phyloP scores from a whole-genome alignment of 2,888 invertebrate genomes.

The Platypus cylindrus region DNA sequence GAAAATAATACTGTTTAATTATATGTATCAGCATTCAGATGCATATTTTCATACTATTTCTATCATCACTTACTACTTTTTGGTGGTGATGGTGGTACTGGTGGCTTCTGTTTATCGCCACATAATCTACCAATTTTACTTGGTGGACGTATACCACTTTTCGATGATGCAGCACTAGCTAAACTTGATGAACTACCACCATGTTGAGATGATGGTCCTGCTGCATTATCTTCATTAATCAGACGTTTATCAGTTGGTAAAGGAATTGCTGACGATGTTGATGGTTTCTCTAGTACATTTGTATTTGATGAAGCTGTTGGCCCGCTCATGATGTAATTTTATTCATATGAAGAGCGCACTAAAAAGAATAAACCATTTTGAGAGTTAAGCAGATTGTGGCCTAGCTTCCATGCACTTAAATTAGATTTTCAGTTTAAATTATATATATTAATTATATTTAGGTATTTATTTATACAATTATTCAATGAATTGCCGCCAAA shows the following conservation, averaged over 20 bases:
- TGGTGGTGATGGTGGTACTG: conserved; percentile 44
- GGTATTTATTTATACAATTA: background rate
- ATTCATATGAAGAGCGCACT: background rate
- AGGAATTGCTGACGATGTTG: background rate
- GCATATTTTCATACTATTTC: no score
- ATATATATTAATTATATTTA: no score
- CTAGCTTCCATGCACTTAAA: no score
- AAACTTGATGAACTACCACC: conserved; percentile 11
- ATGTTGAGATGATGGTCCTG: conserved; percentile 2
- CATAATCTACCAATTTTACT: conserved; percentile 54
- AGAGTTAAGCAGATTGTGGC: no score
- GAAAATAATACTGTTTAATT: no score
- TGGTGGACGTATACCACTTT: conserved; percentile 43
- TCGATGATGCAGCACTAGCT: conserved; percentile 13
- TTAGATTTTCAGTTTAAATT: no score
- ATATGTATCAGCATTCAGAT: no score
- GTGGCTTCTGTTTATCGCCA: conserved; percentile 50
- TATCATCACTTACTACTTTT: conserved; percentile 36
- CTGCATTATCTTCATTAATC: no score
- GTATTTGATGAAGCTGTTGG: no score
- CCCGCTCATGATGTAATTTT: conserved; percentile 4
- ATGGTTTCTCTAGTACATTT: background rate
- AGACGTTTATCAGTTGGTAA: no score
- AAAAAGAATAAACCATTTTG: background rate
- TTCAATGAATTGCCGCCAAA: background rate